Conservation (phyloP, 1,140 invertebrate genomes). For the Lepeophtheirus salmonis region DNA sequence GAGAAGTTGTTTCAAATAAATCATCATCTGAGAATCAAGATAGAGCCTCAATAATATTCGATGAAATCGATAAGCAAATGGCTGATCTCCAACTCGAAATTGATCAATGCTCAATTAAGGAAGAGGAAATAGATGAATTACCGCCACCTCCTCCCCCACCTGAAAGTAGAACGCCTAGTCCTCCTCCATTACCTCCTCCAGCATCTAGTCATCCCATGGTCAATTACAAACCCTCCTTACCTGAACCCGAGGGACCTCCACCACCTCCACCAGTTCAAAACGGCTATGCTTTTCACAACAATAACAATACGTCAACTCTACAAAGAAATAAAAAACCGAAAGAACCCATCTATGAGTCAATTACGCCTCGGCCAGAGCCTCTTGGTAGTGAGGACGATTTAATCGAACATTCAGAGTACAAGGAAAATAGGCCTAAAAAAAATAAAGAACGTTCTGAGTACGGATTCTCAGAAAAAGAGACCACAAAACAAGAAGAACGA, state of each 20-base stretch:
- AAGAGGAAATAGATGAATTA: constrained; percentile 21
- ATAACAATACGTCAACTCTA: neutral
- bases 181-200: constrained; percentile 21
- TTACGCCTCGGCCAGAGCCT: constrained; percentile 37
- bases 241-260: constrained; percentile 50
- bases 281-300: constrained; percentile 16
- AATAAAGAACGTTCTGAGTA: neutral
- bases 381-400: constrained; percentile 6
- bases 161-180: constrained; percentile 14
- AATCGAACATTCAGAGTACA: constrained; percentile 18
- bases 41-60: constrained; percentile 37
- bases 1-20: constrained; percentile 25
- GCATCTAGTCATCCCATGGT: constrained; percentile 18
- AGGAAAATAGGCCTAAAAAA: constrained; percentile 23
- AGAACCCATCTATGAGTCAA: constrained; percentile 66
- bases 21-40: constrained; percentile 22
- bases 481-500: neutral
- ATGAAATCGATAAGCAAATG: constrained; percentile 68
- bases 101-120: constrained; percentile 34
- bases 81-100: constrained; percentile 56
- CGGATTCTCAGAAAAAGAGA: neutral
- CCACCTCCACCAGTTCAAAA: constrained; percentile 38
- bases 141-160: constrained; percentile 17
- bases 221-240: constrained; percentile 36
- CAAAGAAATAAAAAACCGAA: constrained; percentile 21